Conservation (phyloP, 2,113 vertebrate species). For the Leiothrix lutea region DNA sequence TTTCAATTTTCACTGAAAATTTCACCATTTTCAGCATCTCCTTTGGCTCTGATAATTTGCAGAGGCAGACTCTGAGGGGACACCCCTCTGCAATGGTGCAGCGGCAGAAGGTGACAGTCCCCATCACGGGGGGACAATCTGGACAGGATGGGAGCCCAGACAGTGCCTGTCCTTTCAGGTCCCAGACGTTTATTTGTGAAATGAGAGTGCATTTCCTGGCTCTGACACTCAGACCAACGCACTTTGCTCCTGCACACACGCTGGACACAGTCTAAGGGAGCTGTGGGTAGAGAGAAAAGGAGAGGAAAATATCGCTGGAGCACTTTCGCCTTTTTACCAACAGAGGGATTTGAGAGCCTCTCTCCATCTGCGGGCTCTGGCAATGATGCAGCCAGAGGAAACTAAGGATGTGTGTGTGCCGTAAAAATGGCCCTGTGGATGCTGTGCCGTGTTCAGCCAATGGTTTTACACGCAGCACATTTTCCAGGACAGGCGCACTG, state of each 20-base stretch:
- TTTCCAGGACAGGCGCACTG: neutral
- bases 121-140: fast-evolving
- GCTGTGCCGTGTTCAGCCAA: neutral
- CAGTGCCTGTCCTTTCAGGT: neutral
- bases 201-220: neutral
- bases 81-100: fast-evolving
- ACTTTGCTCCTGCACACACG: fast-evolving
- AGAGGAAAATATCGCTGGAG: constrained; percentile 14
- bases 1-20: neutral
- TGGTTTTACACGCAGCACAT: neutral
- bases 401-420: neutral
- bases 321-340: constrained; percentile 65
- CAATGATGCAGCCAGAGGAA: neutral
- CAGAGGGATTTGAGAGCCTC: constrained; percentile 66
- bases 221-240: neutral
- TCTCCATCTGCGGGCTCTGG: constrained; percentile 39
- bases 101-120: neutral
- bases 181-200: fast-evolving
- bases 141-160: neutral
- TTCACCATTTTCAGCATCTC: neutral
- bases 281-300: neutral
- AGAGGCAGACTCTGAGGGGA: neutral
- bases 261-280: neutral
- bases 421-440: constrained; percentile 39
- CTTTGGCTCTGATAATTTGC: neutral